Base-by-base conservation (phyloP, 2,113 vertebrate species). In the Vireo altiloquus region DNA sequence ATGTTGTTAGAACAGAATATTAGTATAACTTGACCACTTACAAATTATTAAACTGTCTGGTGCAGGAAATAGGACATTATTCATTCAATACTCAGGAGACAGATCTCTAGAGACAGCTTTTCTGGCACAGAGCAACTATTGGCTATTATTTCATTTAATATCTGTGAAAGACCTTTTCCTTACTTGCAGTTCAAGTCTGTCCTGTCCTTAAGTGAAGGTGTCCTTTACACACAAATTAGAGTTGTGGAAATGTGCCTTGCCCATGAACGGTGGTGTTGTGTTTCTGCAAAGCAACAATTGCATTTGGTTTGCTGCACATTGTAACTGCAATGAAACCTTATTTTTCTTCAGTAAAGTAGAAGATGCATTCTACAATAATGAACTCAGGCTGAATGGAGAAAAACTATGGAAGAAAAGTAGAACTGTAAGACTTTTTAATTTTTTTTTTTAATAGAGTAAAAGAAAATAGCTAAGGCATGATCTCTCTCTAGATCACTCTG, bases 331-430 rank as follows among this genome's bases (percentile, higher is more conserved):
- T 95, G 90, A 97, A 95, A 69, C 56, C 42, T 96, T 94, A 68
- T 94, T 96, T 90, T 94, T n/a, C 91, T 85, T 91, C 95, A 99
- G 99, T 97, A 99, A 99, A 98, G 97, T 99, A 89, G 99, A 99
- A 96, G 99, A 99, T 91, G 98, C 99, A 25, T 99, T 99, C 98
- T 99, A 99, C 95, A 97, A 97, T 91, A 98, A 97, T 96, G 98
- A 98, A 78, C 98, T 99, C 94, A 97, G 99, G 92, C 98, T 99
- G 86, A 99, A 99, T 30, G 99, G 99, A 95, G 98, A 99, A 87
- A 99, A 98, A 64, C 97, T 99, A 3, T 98, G 99, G 96, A 99
- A 99, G 98, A 99, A 99, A 97, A 99, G 99, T 96, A 99, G 99
- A 99, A 96, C 98, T 94, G 99, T 99, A 95, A 98, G 99, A 97